Percentiles rank a stretch among this genome's conserved stretches.
These are phyloP conservation scores for Elymnias hypermnestra DNA, from an alignment of 1,140 invertebrate genomes.

Conservation along the genomic window DNA sequence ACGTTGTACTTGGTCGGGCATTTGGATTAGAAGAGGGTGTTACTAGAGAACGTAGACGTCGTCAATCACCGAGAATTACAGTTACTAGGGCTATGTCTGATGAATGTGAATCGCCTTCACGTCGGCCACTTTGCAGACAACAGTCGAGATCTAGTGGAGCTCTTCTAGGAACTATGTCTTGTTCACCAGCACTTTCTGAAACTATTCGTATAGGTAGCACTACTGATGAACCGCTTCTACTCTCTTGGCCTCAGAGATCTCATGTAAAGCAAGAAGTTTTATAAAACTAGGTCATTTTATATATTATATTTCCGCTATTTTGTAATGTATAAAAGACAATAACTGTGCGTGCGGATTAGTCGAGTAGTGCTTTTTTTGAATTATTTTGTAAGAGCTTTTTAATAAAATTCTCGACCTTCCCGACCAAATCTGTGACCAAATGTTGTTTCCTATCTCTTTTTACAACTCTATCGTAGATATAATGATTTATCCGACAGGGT, in stretches of 20 bases:
- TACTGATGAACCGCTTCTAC: slow-evolving; percentile 72
- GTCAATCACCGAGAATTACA: slow-evolving; percentile 80
- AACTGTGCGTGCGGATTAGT: slow-evolving; percentile 45
- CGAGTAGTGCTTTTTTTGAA: slow-evolving; percentile 43
- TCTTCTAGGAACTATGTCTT: slow-evolving; percentile 69
- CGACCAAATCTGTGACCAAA: slow-evolving; percentile 62
- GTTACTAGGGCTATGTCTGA: slow-evolving; percentile 84
- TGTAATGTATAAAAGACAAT: slow-evolving; percentile 29
- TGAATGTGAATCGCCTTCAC: slow-evolving; percentile 78
- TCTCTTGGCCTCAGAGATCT: slow-evolving; percentile 70
- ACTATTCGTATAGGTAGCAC: slow-evolving; percentile 47
- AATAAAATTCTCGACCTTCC: slow-evolving; percentile 38
- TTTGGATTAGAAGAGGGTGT: slow-evolving; percentile 68
- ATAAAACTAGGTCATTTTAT: slow-evolving; percentile 52
- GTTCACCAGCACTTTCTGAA: slow-evolving; percentile 69
- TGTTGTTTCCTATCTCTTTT: slow-evolving; percentile 53
- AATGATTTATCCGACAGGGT: slow-evolving; percentile 69
- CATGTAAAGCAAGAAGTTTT: slow-evolving; percentile 45
- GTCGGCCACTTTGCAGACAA: slow-evolving; percentile 69
- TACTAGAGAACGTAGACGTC: slow-evolving; percentile 55
- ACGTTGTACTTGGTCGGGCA: slow-evolving; percentile 75
- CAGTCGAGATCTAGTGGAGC: slow-evolving; percentile 77
- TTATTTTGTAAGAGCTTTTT: slow-evolving; percentile 48
- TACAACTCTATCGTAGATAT: slow-evolving; percentile 48
- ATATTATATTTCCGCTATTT: slow-evolving; percentile 5